Evolutionary conservation across 1,140 invertebrate genomes (phyloP), one percentile per base, ranked within the genome.

Genomic region (Asobara japonica): DNA sequence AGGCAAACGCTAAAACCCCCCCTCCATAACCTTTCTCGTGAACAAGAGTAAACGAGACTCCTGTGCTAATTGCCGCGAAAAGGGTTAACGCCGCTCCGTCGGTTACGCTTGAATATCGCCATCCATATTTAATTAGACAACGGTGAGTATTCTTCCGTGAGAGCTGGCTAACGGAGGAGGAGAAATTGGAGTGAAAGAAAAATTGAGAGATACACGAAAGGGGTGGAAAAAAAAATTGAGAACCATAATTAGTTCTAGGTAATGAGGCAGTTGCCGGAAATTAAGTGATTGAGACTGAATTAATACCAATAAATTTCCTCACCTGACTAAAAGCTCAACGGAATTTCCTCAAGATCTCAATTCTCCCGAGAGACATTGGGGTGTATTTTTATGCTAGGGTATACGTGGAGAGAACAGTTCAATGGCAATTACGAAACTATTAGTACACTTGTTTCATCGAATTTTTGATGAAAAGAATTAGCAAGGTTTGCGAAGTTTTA

Each of bases 121-220:
- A 83, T 84, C 82, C 81, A 84, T 85, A 85, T 85, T 85, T 84
- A 85, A 85, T 85, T 82, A 85, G 82, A 70, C 75, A 65, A 48
- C 51, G 36, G 72, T 61, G 38, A 65, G 68, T 77, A 68, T 72
- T 76, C 72, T 74, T 74, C 66, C 74, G 74, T 74, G 25, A 65
- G 13, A 48, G 51, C 72, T 65, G 69, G n/a, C n/a, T n/a, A 73
- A 75, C 72, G 56, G 69, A 22, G 20, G 69, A 64, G 48, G n/a
- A 45, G 41, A 31, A 60, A 69, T 20, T 56, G 30, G 20, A 56
- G 29, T 25, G n/a, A 51, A 67, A 48, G 29, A 31, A 45, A 16
- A 16, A 7, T 16, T 16, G n/a, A n/a, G n/a, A 45, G 41, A 45
- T 45, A 41, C 36, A 45, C 18, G 41, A n/a, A n/a, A n/a, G n/a